Base-by-base conservation (phyloP, 2,797 vertebrate genomes). In the Microctenopoma lineatum region DNA sequence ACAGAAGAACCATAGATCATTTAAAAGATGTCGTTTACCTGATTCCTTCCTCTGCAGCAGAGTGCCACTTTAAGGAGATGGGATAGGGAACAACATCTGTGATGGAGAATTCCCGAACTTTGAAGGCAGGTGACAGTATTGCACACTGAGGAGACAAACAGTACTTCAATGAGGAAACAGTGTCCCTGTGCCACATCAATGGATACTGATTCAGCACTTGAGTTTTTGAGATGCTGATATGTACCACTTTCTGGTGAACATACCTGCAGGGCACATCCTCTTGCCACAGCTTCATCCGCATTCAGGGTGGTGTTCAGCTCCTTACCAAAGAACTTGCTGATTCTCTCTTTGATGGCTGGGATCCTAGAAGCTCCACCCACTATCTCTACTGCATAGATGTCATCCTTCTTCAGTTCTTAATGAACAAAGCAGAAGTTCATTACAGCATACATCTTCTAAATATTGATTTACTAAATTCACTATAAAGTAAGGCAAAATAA, bases 61-160 rank as follows among this genome's bases (percentile, higher is more conserved):
- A 99, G 91, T 96, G 98, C 98, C 98, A 99, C 81, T 96, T 96
- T 82, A 99, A 82, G 58, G 97, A 99, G 90, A 99, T 94, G 47
- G 98, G 92, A 76, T 97, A 99, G 0, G 96, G 92, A 58, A 96
- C 94, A 38, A 95, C 80, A 42, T 99, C 98, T 63, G 98, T 98
- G 92, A 97, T 99, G 75, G 96, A 99, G 89, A 99, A 99, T 59
- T 99, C 98, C 25, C 97, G 94, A 73, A 99, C 98, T 97, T 99
- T 99, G 94, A 99, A 99, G 57, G 98, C 97, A 29, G 98, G 98
- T 0, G 98, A 99, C 81, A 99, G 91, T 78, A 99, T 99, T 18
- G 98, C 98, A 87, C 98, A 99, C 98, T 99, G 88, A 36, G 68
- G 76, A 80, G 27, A 81, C 6, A 59, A 70, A 3, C 21, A 50